A percentile compares a stretch with the other conserved stretches of the same genome.
Conservation (phyloP, 2,888 invertebrate genomes). For the Aphidoletes aphidimyza region DNA sequence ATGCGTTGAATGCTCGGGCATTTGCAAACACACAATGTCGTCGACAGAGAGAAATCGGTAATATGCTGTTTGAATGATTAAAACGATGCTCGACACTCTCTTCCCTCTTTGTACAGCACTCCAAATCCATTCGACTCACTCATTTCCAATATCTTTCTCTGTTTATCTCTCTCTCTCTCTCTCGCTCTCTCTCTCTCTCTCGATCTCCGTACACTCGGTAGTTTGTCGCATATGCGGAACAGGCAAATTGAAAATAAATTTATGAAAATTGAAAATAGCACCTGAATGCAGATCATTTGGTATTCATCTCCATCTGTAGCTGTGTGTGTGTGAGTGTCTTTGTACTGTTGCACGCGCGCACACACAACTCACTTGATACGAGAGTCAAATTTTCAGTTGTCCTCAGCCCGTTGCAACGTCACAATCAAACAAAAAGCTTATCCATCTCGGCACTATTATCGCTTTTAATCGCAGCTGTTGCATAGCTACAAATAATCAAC, state of each 20-base stretch:
- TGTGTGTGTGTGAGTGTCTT: too few relatives aligned
- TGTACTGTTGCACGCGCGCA: too few relatives aligned
- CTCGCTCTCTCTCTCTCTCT: too few relatives aligned
- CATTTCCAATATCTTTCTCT: too few relatives aligned
- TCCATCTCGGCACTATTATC: conserved; percentile 30
- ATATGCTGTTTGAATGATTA: conserved; percentile 51
- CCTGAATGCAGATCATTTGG: conserved; percentile 36
- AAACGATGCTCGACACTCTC: background rate
- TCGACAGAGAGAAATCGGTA: conserved; percentile 23
- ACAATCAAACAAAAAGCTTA: conserved; percentile 43
- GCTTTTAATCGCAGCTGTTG: conserved; percentile 35
- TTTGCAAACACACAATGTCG: conserved; percentile 13
- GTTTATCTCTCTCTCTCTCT: too few relatives aligned
- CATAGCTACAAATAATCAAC: conserved; percentile 42
- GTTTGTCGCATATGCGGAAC: background rate
- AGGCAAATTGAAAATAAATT: conserved; percentile 41
- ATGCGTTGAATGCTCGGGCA: background rate
- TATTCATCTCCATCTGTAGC: background rate
- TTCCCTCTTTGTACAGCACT: too few relatives aligned
- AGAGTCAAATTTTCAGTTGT: too few relatives aligned
- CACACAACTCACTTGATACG: conserved; percentile 12
- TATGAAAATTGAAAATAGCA: conserved; percentile 49
- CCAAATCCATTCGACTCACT: too few relatives aligned
- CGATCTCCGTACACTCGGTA: background rate
- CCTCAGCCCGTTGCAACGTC: conserved; percentile 22